A percentile compares a stretch with the other conserved stretches of the same genome.
phyloP scores from a whole-genome alignment of 2,113 vertebrate species.

The Rhabdornis inornatus region DNA sequence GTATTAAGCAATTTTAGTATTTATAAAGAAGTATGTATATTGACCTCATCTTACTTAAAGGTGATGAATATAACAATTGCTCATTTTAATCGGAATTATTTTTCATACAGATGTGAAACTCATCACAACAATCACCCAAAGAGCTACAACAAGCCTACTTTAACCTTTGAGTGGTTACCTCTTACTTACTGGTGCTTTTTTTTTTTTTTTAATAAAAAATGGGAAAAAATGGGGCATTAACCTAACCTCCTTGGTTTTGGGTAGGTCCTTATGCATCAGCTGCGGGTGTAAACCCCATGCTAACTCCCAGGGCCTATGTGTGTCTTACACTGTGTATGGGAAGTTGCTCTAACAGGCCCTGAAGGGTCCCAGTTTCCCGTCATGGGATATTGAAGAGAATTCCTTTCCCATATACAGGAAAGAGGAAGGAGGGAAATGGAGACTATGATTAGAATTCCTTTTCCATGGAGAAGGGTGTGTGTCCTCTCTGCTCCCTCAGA shows the following conservation, averaged over 20 bases:
- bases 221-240: fast-evolving
- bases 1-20: not conserved
- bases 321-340: not conserved
- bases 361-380: not conserved
- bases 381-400: not conserved
- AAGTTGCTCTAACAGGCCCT: not conserved
- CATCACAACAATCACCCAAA: not conserved
- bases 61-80: not conserved
- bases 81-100: not conserved
- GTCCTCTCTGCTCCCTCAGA: not conserved
- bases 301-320: not conserved
- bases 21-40: not conserved
- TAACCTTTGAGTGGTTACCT: not conserved
- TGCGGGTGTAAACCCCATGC: not conserved
- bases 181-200: not conserved
- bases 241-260: not conserved
- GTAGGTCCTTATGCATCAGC: not conserved
- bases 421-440: not conserved
- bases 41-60: not conserved
- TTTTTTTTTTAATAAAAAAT: not conserved
- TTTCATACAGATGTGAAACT: not conserved
- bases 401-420: not conserved
- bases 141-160: not conserved
- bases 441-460: not conserved
- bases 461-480: not conserved